Conservation (phyloP, 2,113 vertebrate genomes). For the Neoarius graeffei region DNA sequence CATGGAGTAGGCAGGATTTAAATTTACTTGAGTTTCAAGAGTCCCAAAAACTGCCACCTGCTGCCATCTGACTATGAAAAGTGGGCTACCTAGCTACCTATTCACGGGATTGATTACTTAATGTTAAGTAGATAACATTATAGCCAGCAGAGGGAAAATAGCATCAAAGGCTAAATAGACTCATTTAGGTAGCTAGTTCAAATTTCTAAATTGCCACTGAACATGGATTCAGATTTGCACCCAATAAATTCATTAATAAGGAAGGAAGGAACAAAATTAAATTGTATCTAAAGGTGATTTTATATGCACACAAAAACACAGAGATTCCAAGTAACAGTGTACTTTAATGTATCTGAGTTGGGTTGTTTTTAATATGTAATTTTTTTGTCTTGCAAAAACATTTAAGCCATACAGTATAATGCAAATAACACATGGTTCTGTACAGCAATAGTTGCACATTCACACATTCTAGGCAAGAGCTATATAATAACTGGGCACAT, state of each 20-base stretch:
- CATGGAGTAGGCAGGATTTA: background rate
- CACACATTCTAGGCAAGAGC: constrained; percentile 70
- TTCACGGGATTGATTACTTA: background rate
- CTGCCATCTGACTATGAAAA: background rate
- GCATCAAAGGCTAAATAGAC: background rate
- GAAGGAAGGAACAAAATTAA: background rate
- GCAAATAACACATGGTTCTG: constrained; percentile 81
- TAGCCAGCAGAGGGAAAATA: background rate
- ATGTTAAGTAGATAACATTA: background rate
- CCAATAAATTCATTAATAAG: no score
- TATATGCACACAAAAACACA: constrained; percentile 31
- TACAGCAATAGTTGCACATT: constrained; percentile 84
- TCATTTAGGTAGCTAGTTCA: background rate
- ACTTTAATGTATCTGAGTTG: constrained; percentile 68
- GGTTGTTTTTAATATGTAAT: constrained; percentile 78
- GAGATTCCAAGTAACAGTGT: constrained; percentile 73
- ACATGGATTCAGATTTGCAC: background rate
- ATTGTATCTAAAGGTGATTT: background rate
- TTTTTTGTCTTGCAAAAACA: constrained; percentile 73
- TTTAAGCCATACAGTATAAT: constrained; percentile 91
- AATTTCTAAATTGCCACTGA: background rate
- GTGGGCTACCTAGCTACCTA: background rate
- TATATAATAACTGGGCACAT: constrained; percentile 50
- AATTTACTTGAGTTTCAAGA: background rate
- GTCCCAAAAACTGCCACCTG: background rate